These are phyloP conservation scores for Etia nguti DNA, from an alignment of 2,113 vertebrate genomes.

Conservation along the genomic window DNA sequence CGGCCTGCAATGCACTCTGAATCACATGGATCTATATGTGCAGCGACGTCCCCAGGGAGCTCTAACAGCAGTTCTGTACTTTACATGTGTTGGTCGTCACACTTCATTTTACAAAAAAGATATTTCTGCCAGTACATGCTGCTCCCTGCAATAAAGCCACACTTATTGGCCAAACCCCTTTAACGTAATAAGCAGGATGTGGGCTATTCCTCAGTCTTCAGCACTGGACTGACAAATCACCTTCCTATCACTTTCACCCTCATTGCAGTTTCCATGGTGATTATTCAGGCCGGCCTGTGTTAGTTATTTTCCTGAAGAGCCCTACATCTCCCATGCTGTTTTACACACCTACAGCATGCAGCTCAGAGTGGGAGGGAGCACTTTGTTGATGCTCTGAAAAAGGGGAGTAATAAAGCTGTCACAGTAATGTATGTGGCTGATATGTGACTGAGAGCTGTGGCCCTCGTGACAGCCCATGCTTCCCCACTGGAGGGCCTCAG, in stretches of 20 bases:
- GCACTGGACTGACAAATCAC: constrained; percentile 2
- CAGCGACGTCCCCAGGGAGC: neutral
- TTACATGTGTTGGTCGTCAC: neutral
- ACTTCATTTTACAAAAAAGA: neutral
- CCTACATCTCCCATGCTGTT: constrained; percentile 9
- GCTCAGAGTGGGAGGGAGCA: constrained; percentile 12
- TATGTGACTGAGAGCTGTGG: constrained; percentile 12
- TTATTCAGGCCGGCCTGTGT: constrained; percentile 18
- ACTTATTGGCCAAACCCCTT: neutral
- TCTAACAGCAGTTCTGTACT: neutral
- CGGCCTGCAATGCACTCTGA: neutral
- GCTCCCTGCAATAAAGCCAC: neutral
- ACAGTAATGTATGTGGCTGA: constrained; percentile 38
- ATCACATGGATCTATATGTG: neutral
- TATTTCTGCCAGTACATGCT: neutral
- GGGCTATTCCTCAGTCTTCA: neutral
- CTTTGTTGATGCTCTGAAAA: constrained; percentile 19
- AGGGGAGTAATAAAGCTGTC: constrained; percentile 61
- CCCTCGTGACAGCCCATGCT: neutral
- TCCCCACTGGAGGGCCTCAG: neutral
- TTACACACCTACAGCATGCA: constrained; percentile 26
- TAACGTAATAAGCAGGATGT: neutral
- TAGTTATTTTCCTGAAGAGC: constrained; percentile 35
- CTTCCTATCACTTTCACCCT: constrained; percentile 33
- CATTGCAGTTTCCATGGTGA: constrained; percentile 63